Base-by-base conservation (phyloP, 2,888 invertebrate species). In the Trichacis sp. region DNA sequence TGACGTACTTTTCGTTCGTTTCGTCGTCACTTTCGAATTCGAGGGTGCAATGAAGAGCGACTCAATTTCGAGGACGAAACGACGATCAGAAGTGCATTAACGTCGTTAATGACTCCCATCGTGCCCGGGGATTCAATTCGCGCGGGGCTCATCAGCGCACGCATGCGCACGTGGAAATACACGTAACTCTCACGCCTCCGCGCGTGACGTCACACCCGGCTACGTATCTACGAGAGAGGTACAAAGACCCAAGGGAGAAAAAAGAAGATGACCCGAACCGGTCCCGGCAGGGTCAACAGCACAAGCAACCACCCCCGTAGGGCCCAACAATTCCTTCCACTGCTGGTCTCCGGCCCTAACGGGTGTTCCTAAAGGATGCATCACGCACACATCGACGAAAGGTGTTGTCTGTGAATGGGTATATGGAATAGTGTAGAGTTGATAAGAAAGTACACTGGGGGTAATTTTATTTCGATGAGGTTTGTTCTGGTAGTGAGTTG, bases 191-290 rank as follows among this genome's bases (percentile, higher is more conserved):
- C 70, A 72, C 73, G 68, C 73, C 73, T 73, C 68, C 71, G 57
- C 68, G 43, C 62, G 64, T 70, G 71, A 73, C 73, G 73, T 79
- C 78, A 77, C 73, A 73, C 70, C 73, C 71, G 66, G 72, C 68
- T 75, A 33, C 33, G 68, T 73, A 74, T 72, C 69, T 64, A 63
- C 53, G 48, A 51, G 45, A 55, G 55, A 24, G 49, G 54, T 48
- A 45, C 54, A 59, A 66, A 63, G 63, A 55, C 54, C 42, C 17
- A 48, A 50, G 38, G 30, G 29, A 30, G 59, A 46, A 50, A 48
- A 48, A 48, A 68, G 69, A 69, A 66, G 68, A 71, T 76, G 76
- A 79, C 74, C 77, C 73, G 80, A 80, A 80, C 80, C 80, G 80
- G 80, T 80, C 78, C 62, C 70, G 71, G 59, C 77, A 71, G 76